A percentile compares a stretch with the other conserved stretches of the same genome.
Evolutionary conservation across 2,113 vertebrate genomes (phyloP).

Genomic region (Crocuta crocuta): DNA sequence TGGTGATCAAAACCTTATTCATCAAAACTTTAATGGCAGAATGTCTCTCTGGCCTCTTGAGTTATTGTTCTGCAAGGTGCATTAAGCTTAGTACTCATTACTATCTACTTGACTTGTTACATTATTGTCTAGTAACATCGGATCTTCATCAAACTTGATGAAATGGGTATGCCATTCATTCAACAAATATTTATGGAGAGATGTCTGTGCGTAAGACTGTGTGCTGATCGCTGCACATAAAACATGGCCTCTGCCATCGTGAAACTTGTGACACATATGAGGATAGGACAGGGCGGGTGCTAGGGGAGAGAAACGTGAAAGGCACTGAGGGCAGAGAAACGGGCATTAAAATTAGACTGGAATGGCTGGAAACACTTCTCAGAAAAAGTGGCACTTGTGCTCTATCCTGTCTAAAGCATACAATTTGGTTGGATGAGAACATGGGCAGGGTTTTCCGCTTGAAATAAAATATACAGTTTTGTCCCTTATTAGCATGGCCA

Average conservation of each 20-base stretch:
- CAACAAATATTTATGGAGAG: not conserved
- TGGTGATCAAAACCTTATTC: not conserved
- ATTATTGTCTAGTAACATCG: not conserved
- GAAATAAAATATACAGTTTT: slow-evolving; percentile 42
- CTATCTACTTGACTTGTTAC: not conserved
- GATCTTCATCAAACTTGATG: not conserved
- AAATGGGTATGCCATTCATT: not conserved
- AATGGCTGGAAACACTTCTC: not conserved
- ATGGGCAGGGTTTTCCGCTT: not conserved
- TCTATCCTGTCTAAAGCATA: not conserved
- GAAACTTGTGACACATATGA: not conserved
- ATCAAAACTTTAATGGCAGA: not conserved
- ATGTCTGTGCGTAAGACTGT: not conserved
- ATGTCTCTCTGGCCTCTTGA: not conserved
- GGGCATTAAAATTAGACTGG: not conserved
- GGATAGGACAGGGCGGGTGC: not conserved
- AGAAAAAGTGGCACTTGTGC: not conserved
- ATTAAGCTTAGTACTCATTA: not conserved
- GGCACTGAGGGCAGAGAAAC: not conserved
- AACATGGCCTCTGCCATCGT: not conserved
- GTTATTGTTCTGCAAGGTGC: not conserved
- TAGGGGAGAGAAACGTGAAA: not conserved
- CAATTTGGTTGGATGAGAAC: slow-evolving; percentile 20
- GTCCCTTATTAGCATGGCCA: slow-evolving; percentile 27
- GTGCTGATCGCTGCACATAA: not conserved